phyloP scores from a whole-genome alignment of 2,113 vertebrate genomes.

The Meles meles region DNA sequence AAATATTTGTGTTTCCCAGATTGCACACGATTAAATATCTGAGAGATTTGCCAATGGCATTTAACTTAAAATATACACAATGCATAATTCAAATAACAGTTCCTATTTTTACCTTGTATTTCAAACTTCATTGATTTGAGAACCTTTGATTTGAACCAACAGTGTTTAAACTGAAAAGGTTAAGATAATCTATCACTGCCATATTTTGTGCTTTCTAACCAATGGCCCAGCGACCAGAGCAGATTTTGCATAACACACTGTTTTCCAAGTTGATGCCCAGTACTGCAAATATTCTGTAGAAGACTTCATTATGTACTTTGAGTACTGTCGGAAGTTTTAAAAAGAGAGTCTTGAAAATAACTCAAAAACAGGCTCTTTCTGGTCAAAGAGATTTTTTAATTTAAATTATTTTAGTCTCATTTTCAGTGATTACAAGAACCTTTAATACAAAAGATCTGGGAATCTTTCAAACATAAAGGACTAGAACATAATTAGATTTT shows the following conservation, averaged over 20 bases:
- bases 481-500: slow-evolving; percentile 66
- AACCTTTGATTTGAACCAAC: slow-evolving; percentile 73
- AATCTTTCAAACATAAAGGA: slow-evolving; percentile 65
- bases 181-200: slow-evolving; percentile 71
- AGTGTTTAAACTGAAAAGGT: slow-evolving; percentile 72
- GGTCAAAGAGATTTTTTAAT: slow-evolving; percentile 66
- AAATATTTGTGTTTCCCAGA: slow-evolving; percentile 73
- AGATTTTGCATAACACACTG: slow-evolving; percentile 70
- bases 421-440: slow-evolving; percentile 62
- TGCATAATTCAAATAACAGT: slow-evolving; percentile 69
- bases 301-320: slow-evolving; percentile 71
- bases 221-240: slow-evolving; percentile 75
- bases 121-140: slow-evolving; percentile 77
- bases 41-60: slow-evolving; percentile 65
- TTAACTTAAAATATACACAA: slow-evolving; percentile 68
- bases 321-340: slow-evolving; percentile 61
- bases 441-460: slow-evolving; percentile 60
- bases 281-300: slow-evolving; percentile 52
- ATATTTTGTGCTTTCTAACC: slow-evolving; percentile 71
- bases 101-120: slow-evolving; percentile 73
- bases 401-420: slow-evolving; percentile 68
- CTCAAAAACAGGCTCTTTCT: slow-evolving; percentile 52
- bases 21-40: slow-evolving; percentile 70
- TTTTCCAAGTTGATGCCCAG: slow-evolving; percentile 72
- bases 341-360: slow-evolving; percentile 70